Base-by-base conservation (phyloP, 2,797 vertebrate species). In the Aulostomus chinensis region DNA sequence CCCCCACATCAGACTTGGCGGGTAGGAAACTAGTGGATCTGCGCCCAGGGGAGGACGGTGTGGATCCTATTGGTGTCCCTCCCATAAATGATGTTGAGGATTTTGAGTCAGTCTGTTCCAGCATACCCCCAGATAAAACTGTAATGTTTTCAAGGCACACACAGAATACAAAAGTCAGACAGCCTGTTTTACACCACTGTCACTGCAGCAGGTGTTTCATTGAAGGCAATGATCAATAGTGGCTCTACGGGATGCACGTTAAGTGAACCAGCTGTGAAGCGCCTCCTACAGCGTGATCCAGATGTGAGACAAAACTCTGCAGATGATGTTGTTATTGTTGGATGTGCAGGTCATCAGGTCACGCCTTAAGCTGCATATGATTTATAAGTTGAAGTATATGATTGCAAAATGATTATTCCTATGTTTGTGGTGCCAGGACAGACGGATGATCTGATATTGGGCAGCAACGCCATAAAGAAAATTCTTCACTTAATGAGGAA, bases 341-440 rank as follows among this genome's bases (percentile, higher is more conserved):
- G 41, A 31, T 45, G 28, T 22, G 17, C 7, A 1, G 28, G 41
- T 14, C 17, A 45, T 45, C 28, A 32, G 9, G 28, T 45, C 16
- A 31, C 7, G 3, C 41, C 28, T 21, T 31, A 4, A 2, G 28
- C 28, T 21, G 6, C 1, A 20, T 45, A 2, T 21, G 41, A 32
- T 32, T 17, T 45, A 8, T 28, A 22, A 22, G 7, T 22, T 3
- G 18, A 4, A 2, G 18, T 37, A 18, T 37, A 37, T 21, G 35
- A 37, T 21, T 21, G 35, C 4, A 34, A 11, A 2, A 34, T 17
- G 32, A 6, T 37, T 4, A 2, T 37, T 3, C 35, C 35, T 1
- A 32, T 45, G 28, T 31, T 45, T 15, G 41, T 32, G 11, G 42
- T 46, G 1, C 41, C 41, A 13, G 28, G 28, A 10, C 18, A 46